These are phyloP conservation scores for Actinia equina DNA, from an alignment of 64 coral and sea anemone genomes.

Conservation along the genomic window DNA sequence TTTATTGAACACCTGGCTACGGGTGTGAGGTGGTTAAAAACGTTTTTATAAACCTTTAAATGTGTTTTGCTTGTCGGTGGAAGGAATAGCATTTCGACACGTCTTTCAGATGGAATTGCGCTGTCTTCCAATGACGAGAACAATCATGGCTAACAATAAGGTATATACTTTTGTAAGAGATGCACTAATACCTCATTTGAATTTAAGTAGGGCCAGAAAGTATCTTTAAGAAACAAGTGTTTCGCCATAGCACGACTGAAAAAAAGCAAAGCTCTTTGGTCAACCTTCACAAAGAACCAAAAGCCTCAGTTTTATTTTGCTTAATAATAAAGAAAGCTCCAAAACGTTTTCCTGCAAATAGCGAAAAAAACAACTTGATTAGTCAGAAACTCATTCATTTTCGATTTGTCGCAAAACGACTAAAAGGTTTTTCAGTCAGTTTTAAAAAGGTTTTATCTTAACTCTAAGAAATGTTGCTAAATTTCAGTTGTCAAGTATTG, in stretches of 20 bases:
- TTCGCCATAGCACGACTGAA: no score
- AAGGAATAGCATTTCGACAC: background rate
- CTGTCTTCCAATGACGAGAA: background rate
- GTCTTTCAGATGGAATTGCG: background rate
- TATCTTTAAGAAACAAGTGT: background rate
- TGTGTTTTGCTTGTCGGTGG: background rate
- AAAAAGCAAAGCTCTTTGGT: no score
- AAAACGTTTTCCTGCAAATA: background rate
- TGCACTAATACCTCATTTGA: background rate
- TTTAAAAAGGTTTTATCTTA: no score
- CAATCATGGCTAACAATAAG: background rate
- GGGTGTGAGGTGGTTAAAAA: background rate
- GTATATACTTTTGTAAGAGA: background rate
- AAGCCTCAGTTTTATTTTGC: background rate
- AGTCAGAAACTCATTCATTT: background rate
- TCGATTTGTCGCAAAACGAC: background rate
- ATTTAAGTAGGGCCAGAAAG: background rate
- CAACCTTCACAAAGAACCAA: background rate
- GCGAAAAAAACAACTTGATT: background rate
- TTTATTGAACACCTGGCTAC: background rate
- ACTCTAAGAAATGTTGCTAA: no score
- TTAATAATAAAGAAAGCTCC: background rate
- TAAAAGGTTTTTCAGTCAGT: background rate
- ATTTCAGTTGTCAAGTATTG: no score
- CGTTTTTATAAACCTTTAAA: background rate